These are phyloP conservation scores for Cervus canadensis DNA, from an alignment of 2,113 vertebrate species.

Conservation along the genomic window DNA sequence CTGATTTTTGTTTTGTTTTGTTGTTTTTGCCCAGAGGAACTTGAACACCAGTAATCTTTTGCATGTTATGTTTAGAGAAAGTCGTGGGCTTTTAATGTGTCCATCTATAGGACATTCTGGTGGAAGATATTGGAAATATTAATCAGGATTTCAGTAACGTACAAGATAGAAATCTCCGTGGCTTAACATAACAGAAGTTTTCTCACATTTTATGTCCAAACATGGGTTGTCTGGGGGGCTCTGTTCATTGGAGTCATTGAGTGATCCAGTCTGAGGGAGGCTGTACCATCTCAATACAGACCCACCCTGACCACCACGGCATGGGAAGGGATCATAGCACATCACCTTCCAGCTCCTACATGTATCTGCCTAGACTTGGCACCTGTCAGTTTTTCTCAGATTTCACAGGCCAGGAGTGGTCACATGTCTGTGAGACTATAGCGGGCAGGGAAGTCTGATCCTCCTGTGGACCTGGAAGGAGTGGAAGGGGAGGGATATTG, in stretches of 20 bases:
- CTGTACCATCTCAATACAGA: neutral
- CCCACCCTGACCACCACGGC: accelerated
- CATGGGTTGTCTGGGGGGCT: no score
- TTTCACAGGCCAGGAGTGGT: neutral
- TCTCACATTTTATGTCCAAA: neutral
- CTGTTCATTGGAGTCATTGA: neutral
- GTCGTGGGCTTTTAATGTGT: neutral
- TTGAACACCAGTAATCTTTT: neutral
- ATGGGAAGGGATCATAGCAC: no score
- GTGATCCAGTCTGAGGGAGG: no score
- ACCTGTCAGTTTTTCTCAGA: no score
- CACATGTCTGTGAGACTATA: neutral
- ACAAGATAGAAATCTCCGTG: neutral
- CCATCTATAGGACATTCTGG: neutral
- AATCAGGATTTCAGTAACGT: neutral
- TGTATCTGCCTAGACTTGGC: neutral
- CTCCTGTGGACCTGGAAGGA: neutral
- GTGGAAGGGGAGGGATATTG: neutral
- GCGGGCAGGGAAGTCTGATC: neutral
- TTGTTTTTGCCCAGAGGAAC: neutral
- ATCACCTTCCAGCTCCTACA: neutral
- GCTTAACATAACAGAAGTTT: neutral
- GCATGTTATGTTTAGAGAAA: neutral
- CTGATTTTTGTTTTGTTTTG: neutral
- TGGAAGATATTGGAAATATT: neutral